These are phyloP conservation scores for Drosophila anceps DNA, from an alignment of 2,888 invertebrate genomes.

Conservation along the genomic window DNA sequence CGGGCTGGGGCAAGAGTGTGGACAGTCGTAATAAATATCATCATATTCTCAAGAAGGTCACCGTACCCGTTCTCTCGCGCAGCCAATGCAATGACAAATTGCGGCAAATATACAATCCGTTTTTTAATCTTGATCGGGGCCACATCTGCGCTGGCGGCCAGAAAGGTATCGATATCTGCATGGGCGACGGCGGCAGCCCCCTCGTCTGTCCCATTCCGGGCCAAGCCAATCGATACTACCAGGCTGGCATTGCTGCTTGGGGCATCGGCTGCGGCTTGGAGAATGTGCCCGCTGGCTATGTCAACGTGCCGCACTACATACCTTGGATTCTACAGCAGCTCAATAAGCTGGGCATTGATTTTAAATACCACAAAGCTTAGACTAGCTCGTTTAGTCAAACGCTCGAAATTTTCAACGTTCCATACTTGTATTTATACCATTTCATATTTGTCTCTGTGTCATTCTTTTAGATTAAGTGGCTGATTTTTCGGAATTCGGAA, in stretches of 20 bases:
- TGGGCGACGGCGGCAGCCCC: slow-evolving; percentile 91
- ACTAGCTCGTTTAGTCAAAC: no score
- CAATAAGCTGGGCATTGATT: neutral
- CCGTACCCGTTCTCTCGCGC: slow-evolving; percentile 88
- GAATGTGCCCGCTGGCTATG: slow-evolving; percentile 90
- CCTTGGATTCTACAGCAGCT: slow-evolving; percentile 25
- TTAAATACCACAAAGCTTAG: neutral
- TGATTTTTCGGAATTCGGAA: neutral
- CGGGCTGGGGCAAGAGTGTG: neutral
- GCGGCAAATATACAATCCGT: slow-evolving; percentile 88
- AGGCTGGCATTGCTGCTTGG: slow-evolving; percentile 91
- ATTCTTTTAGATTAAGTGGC: neutral
- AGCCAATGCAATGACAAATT: slow-evolving; percentile 85
- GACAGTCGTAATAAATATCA: neutral
- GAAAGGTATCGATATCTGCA: slow-evolving; percentile 89
- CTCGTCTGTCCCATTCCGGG: slow-evolving; percentile 89
- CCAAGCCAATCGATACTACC: slow-evolving; percentile 62
- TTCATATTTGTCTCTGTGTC: neutral
- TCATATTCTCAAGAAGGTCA: slow-evolving; percentile 87
- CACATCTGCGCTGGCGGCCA: slow-evolving; percentile 88
- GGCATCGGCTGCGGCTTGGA: slow-evolving; percentile 90
- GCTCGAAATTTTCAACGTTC: no score
- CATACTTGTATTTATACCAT: neutral
- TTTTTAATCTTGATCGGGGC: slow-evolving; percentile 88
- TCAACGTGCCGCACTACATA: slow-evolving; percentile 87